Evolutionary conservation across 2,797 vertebrate species (phyloP).

Genomic region (Gadopsis bispinosus): DNA sequence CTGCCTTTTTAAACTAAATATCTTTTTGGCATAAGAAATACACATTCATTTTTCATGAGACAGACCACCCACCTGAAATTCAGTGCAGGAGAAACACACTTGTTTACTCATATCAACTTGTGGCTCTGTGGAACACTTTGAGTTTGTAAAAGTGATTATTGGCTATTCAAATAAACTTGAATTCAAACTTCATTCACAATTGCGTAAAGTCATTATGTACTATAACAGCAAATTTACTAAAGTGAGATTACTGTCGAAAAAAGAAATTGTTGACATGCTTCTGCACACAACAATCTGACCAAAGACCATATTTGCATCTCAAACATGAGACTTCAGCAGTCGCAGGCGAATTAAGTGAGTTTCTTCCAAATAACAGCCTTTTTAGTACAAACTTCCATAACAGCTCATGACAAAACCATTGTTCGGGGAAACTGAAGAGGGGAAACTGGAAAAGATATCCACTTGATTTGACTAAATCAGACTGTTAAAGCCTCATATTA

Average conservation of each 20-base stretch:
- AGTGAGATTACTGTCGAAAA: not conserved
- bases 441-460: too few relatives aligned
- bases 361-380: too few relatives aligned
- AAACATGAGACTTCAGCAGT: too few relatives aligned
- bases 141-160: not conserved
- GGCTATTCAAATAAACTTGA: not conserved
- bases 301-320: too few relatives aligned
- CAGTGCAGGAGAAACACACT: not conserved
- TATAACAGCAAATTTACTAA: not conserved
- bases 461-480: too few relatives aligned
- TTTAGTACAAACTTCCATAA: too few relatives aligned
- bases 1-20: not conserved
- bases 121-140: too few relatives aligned
- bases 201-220: not conserved
- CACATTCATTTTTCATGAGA: too few relatives aligned
- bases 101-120: not conserved
- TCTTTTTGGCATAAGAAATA: not conserved
- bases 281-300: not conserved
- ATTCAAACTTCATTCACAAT: not conserved
- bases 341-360: too few relatives aligned
- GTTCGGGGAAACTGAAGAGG: too few relatives aligned
- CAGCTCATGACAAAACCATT: too few relatives aligned
- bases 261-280: not conserved
- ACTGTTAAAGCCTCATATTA: not conserved
- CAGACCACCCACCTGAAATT: not conserved